Evolutionary conservation across 2,888 invertebrate genomes (phyloP).

Genomic region (Therioaphis trifolii): DNA sequence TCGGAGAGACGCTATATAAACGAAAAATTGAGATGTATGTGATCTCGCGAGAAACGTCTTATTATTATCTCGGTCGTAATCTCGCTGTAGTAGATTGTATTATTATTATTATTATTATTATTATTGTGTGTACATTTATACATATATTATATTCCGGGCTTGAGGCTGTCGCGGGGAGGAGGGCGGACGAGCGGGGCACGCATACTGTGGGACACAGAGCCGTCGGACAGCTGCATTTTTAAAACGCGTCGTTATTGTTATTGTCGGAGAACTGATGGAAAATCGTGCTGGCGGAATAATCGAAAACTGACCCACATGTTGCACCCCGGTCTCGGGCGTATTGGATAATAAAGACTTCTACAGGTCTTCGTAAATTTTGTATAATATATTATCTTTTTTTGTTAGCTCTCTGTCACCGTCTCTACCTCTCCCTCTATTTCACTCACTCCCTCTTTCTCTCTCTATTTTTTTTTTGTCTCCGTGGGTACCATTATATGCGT

Average conservation of each 20-base stretch:
- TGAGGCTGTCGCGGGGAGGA: neutral
- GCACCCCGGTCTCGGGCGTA: constrained; percentile 13
- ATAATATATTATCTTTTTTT: too few relatives aligned
- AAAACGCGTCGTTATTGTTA: constrained; percentile 10
- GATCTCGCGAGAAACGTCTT: constrained; percentile 48
- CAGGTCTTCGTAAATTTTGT: too few relatives aligned
- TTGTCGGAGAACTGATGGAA: constrained; percentile 14
- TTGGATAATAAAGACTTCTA: too few relatives aligned
- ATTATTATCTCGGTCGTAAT: constrained; percentile 49
- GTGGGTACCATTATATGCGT: too few relatives aligned
- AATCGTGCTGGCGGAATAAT: constrained; percentile 49
- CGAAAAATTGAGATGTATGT: constrained; percentile 47
- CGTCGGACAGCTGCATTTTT: constrained; percentile 46
- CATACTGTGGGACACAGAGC: neutral
- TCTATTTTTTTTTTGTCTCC: too few relatives aligned
- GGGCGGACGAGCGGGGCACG: neutral
- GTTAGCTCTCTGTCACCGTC: too few relatives aligned
- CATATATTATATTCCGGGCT: constrained; percentile 34
- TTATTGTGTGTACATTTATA: constrained; percentile 1
- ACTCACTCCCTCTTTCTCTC: too few relatives aligned
- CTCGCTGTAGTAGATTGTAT: constrained; percentile 16
- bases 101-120: constrained; percentile 13
- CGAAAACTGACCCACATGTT: constrained; percentile 47
- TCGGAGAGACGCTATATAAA: neutral
- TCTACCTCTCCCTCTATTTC: too few relatives aligned